Evolutionary conservation across 2,797 vertebrate species (phyloP).

Genomic region (Micrastur ruficollis): DNA sequence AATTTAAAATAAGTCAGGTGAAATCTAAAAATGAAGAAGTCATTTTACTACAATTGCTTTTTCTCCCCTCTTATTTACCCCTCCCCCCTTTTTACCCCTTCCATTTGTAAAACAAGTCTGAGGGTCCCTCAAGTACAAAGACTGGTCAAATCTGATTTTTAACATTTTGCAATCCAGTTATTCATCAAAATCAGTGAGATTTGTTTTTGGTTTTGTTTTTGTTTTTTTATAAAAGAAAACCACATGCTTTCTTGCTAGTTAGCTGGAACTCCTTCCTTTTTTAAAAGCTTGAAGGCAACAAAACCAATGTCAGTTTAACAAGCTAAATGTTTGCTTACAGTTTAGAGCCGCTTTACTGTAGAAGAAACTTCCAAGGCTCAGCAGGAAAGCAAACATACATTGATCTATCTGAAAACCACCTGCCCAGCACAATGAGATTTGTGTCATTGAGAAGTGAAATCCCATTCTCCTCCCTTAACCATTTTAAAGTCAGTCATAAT

Average conservation of each 20-base stretch:
- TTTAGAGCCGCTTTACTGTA: not conserved
- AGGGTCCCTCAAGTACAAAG: not conserved
- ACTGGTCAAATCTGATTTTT: not conserved
- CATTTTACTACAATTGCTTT: not conserved
- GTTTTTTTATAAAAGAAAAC: rapidly evolving
- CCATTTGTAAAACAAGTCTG: not conserved
- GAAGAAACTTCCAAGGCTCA: not conserved
- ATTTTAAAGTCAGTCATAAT: not conserved
- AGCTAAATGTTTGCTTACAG: not conserved
- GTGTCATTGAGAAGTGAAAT: not conserved
- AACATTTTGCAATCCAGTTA: not conserved
- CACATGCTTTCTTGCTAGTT: not conserved
- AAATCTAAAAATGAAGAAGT: not conserved
- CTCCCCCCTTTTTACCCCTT: not conserved
- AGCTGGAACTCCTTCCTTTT: not conserved
- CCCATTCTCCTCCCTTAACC: not conserved
- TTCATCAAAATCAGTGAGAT: not conserved
- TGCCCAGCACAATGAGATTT: not conserved
- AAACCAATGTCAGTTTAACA: not conserved
- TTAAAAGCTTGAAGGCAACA: not conserved
- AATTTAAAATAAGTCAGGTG: not conserved
- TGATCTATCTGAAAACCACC: not conserved
- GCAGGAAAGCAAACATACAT: not conserved
- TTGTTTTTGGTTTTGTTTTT: too few species aligned
- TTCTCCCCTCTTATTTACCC: not conserved